These are phyloP conservation scores for Cynoglossus semilaevis DNA, from an alignment of 2,113 vertebrate species.

Conservation along the genomic window DNA sequence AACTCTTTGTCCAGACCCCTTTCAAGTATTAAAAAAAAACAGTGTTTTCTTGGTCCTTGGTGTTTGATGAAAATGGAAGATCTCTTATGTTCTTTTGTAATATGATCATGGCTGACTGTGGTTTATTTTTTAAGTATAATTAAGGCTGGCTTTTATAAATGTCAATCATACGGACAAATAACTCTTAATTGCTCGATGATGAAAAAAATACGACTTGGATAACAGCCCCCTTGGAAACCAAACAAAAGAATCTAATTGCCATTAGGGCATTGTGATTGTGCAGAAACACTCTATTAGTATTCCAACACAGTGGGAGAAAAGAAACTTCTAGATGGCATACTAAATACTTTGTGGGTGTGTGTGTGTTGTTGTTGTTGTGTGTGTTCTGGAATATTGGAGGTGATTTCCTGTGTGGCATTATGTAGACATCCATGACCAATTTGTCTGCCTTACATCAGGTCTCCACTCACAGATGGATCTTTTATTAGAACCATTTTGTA, in stretches of 20 bases:
- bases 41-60: background rate
- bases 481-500: conserved; percentile 77
- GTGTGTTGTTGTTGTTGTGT: conserved; percentile 22
- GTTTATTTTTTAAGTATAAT: conserved; percentile 58
- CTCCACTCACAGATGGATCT: conserved; percentile 77
- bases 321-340: conserved; percentile 77
- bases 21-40: too few relatives aligned
- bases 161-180: conserved; percentile 79
- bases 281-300: conserved; percentile 77
- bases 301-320: conserved; percentile 77
- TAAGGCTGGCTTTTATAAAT: conserved; percentile 71
- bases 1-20: too few relatives aligned
- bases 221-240: conserved; percentile 74
- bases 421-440: conserved; percentile 79
- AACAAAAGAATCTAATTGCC: conserved; percentile 78
- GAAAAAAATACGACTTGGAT: conserved; percentile 66
- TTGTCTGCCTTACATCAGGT: conserved; percentile 75
- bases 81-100: conserved; percentile 36
- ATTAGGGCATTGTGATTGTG: conserved; percentile 75
- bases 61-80: conserved; percentile 20
- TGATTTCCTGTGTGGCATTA: conserved; percentile 77
- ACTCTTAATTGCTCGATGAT: conserved; percentile 77
- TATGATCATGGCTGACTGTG: conserved; percentile 52
- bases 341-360: conserved; percentile 61
- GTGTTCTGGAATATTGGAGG: conserved; percentile 62